phyloP scores from a whole-genome alignment of 2,113 vertebrate genomes.

The Limanda limanda region DNA sequence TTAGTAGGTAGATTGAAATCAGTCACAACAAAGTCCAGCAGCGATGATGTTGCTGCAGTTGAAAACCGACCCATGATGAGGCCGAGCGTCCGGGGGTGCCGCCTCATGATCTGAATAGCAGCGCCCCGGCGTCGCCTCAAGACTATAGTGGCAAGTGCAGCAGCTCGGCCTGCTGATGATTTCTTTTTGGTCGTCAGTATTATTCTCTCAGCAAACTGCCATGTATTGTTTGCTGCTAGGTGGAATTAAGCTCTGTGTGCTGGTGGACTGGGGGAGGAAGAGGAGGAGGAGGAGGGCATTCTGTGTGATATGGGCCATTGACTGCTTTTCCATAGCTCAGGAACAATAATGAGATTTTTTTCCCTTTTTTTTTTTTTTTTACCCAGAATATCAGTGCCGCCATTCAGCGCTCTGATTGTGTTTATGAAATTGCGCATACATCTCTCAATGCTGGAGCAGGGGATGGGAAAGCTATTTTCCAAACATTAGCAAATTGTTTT shows the following conservation, averaged over 20 bases:
- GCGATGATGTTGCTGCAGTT: not conserved
- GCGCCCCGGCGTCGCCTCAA: not conserved
- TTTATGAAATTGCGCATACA: conserved; percentile 85
- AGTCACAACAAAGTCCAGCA: conserved; percentile 14
- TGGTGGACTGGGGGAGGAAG: conserved; percentile 45
- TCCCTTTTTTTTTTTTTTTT: conserved; percentile 52
- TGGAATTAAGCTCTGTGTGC: conserved; percentile 80
- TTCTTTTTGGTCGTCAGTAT: conserved; percentile 66
- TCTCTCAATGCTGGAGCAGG: conserved; percentile 76
- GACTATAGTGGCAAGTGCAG: conserved; percentile 26
- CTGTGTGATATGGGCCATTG: conserved; percentile 84
- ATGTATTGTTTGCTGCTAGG: conserved; percentile 78
- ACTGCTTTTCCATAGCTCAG: conserved; percentile 83
- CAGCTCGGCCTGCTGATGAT: conserved; percentile 25
- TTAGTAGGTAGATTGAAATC: not conserved
- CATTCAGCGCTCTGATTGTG: conserved; percentile 83
- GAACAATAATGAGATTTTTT: conserved; percentile 82
- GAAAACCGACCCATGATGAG: not conserved
- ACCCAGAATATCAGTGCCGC: conserved; percentile 79
- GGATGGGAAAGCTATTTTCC: conserved; percentile 80
- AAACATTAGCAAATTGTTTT: conserved; percentile 86
- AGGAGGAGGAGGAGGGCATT: conserved; percentile 50
- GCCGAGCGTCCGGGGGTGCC: not conserved
- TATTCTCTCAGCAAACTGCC: conserved; percentile 76
- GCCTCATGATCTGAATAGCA: conserved; percentile 1